phyloP scores from a whole-genome alignment of 2,888 invertebrate species.

The Corbicula japonica region DNA sequence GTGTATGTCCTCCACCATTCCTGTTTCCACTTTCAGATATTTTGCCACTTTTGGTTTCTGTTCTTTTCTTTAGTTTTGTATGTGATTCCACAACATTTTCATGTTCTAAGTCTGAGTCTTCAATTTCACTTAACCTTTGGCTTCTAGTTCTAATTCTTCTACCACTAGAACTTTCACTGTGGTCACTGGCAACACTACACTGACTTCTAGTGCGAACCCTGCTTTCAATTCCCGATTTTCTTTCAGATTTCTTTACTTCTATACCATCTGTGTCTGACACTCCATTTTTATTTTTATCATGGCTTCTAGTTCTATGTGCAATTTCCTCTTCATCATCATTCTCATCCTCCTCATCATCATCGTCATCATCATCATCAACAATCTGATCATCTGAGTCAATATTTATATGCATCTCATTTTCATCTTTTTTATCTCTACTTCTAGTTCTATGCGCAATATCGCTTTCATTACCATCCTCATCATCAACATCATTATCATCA shows the following conservation, averaged over 20 bases:
- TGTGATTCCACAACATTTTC: too few species aligned
- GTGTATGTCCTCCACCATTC: neutral
- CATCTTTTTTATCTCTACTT: too few species aligned
- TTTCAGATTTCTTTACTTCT: neutral
- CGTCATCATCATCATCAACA: constrained; percentile 80
- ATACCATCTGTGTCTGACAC: too few species aligned
- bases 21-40: neutral
- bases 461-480: neutral
- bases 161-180: neutral
- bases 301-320: constrained; percentile 56
- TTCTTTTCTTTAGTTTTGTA: too few species aligned
- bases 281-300: neutral
- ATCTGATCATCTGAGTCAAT: constrained; percentile 49
- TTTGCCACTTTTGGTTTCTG: neutral
- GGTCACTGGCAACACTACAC: constrained; percentile 40
- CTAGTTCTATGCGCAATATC: too few species aligned
- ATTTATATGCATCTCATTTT: neutral
- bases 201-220: constrained; percentile 72
- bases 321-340: constrained; percentile 84
- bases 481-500: neutral
- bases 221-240: too few species aligned
- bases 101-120: constrained; percentile 61
- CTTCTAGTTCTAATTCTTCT: constrained; percentile 44
- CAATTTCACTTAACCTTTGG: constrained; percentile 26
- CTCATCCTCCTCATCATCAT: constrained; percentile 83